Evolutionary conservation across 2,888 invertebrate species (phyloP).

Genomic region (Mystacides longicornis): DNA sequence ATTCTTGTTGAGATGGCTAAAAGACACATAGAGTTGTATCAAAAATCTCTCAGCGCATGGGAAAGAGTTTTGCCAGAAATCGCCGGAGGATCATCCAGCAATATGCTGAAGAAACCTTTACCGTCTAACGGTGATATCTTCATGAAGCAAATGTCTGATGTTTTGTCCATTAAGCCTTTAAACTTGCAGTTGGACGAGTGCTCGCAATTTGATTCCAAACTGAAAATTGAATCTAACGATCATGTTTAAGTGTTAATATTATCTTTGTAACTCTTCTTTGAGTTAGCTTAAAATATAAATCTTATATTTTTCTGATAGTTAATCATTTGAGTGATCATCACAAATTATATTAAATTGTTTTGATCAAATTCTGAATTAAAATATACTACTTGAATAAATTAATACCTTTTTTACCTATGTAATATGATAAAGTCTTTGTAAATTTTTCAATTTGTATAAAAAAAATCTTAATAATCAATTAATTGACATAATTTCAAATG

Average conservation of each 20-base stretch:
- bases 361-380: too few relatives aligned
- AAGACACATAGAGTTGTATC: constrained; percentile 57
- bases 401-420: too few relatives aligned
- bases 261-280: too few relatives aligned
- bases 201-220: constrained; percentile 7
- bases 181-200: neutral
- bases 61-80: constrained; percentile 36
- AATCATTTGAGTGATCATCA: too few relatives aligned
- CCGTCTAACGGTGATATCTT: neutral
- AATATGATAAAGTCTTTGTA: too few relatives aligned
- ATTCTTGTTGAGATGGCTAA: constrained; percentile 56
- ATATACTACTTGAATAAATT: too few relatives aligned
- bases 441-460: too few relatives aligned
- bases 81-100: neutral
- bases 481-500: too few relatives aligned
- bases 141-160: neutral
- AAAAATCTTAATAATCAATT: too few relatives aligned
- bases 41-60: constrained; percentile 52
- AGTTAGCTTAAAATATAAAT: too few relatives aligned
- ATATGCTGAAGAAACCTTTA: neutral
- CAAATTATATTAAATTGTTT: too few relatives aligned
- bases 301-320: too few relatives aligned
- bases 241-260: neutral
- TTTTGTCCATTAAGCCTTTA: neutral
- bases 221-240: constrained; percentile 6